Base-by-base conservation (phyloP, 2,888 invertebrate species). In the Chrysina gloriosa region DNA sequence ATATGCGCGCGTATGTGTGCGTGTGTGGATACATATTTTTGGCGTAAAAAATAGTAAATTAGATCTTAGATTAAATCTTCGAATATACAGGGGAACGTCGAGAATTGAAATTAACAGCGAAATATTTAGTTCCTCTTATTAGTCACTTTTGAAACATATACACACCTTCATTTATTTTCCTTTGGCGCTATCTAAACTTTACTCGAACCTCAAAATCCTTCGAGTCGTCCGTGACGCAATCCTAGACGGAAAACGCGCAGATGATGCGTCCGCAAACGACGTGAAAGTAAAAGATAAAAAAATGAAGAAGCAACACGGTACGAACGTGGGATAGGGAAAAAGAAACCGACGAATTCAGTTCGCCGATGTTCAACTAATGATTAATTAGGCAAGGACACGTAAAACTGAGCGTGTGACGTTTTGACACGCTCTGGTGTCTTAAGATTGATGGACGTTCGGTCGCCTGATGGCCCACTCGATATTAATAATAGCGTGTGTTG, bases 321-420 rank as follows among this genome's bases (percentile, higher is more conserved):
- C 21, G 19, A n/a, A 21, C 29, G 39, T 25, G 27, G 25, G 16
- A 27, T 29, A 63, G 45, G 6, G n/a, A 45, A 42, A 16, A 16
- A 34, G 31, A 58, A 31, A 47, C 16, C 14, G 61, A 68, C 48
- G 45, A 69, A 69, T 69, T 69, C 66, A 52, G 39, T 63, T 9
- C 31, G 61, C 63, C 52, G 56, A 69, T 72, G 70, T 71, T 70
- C 69, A 67, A 71, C 79, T 79, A 81, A 80, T 80, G 79, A 81
- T 80, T 81, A 81, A 81, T 80, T 81, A 80, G 79, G 77, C 67
- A 73, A 74, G 74, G 78, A 78, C 77, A 74, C 74, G 75, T 78
- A 80, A 78, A 79, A 78, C 76, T 77, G 79, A 79, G 79, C 79
- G 79, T 80, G 79, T 80, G 80, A 80, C 81, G 76, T 77, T 70